Evolutionary conservation across 2,113 vertebrate species (phyloP).

Genomic region (Ophiodon elongatus): DNA sequence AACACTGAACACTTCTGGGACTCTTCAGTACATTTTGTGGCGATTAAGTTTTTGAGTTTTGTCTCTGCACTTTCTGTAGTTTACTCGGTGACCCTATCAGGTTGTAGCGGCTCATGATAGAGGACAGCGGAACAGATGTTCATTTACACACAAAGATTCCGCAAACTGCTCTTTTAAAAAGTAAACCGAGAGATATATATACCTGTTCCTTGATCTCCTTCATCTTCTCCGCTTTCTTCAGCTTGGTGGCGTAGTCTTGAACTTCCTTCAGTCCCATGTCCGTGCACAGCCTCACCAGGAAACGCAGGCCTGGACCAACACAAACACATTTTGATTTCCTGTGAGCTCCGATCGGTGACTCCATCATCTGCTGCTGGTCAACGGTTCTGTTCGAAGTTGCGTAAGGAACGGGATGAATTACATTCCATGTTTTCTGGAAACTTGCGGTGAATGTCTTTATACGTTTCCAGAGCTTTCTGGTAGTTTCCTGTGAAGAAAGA

Average conservation of each 20-base stretch:
- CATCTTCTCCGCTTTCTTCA: constrained; percentile 96
- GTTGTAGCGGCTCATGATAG: not conserved
- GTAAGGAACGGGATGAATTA: constrained; percentile 72
- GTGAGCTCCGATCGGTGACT: not conserved
- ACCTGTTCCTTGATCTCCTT: constrained; percentile 97
- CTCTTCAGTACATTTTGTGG: no score
- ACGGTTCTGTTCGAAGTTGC: not conserved
- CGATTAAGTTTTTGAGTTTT: no score
- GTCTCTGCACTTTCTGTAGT: not conserved
- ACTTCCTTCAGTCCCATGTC: constrained; percentile 96
- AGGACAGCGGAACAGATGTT: no score
- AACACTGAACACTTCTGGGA: no score
- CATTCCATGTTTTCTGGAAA: constrained; percentile 98
- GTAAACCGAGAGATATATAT: not conserved
- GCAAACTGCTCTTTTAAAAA: not conserved
- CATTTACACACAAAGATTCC: no score
- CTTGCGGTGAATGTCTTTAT: constrained; percentile 93
- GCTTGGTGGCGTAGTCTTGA: constrained; percentile 93
- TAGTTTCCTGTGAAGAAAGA: constrained; percentile 89
- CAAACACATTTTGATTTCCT: not conserved
- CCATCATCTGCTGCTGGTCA: constrained; percentile 3
- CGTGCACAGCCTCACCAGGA: constrained; percentile 94
- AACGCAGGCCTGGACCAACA: constrained; percentile 87
- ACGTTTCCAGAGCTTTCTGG: constrained; percentile 95
- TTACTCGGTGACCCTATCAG: constrained; percentile 2